Conservation (phyloP, 1,140 invertebrate species). For the Schlechtendalia chinensis region DNA sequence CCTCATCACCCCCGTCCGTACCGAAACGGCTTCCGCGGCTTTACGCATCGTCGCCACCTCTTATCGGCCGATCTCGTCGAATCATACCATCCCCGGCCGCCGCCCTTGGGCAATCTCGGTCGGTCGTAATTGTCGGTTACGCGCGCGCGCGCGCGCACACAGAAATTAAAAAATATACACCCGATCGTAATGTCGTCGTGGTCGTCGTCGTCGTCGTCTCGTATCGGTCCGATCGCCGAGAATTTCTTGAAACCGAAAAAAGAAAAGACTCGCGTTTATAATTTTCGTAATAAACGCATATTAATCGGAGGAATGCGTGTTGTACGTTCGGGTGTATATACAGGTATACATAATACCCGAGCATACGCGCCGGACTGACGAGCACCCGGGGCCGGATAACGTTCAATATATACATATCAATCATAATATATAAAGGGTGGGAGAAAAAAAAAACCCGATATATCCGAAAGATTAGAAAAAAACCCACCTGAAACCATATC, state of each 20-base stretch:
- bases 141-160: too few relatives aligned
- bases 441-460: slow-evolving; percentile 13
- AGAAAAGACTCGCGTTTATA: not conserved
- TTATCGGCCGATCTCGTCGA: slow-evolving; percentile 1
- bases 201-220: not conserved
- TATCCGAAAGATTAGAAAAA: not conserved
- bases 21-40: slow-evolving; percentile 43
- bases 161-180: not conserved
- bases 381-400: slow-evolving; percentile 14
- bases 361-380: not conserved
- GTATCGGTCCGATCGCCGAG: slow-evolving; percentile 3
- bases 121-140: slow-evolving; percentile 40
- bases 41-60: not conserved
- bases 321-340: not conserved
- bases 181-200: not conserved
- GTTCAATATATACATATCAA: not conserved
- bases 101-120: slow-evolving; percentile 46
- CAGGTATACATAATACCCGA: not conserved
- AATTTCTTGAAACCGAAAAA: not conserved
- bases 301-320: not conserved
- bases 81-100: slow-evolving; percentile 4
- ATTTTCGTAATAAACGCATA: not conserved
- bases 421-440: too few relatives aligned
- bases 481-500: slow-evolving; percentile 21
- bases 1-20: too few relatives aligned